These are phyloP conservation scores for Pandion haliaetus DNA, from an alignment of 2,113 vertebrate genomes.

Conservation along the genomic window DNA sequence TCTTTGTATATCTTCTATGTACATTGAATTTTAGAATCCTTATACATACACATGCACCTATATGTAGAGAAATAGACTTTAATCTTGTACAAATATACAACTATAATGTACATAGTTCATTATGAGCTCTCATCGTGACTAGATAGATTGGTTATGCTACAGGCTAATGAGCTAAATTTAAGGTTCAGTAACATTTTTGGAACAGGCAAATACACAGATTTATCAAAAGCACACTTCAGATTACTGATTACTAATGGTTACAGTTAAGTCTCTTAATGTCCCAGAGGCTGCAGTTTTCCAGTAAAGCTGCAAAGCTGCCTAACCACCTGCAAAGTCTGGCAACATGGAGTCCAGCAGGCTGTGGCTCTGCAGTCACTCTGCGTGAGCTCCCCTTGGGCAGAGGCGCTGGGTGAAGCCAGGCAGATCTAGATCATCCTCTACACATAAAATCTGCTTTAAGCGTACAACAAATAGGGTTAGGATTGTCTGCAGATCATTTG, in stretches of 20 bases:
- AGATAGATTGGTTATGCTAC: background rate
- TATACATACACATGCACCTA: no score
- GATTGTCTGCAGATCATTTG: background rate
- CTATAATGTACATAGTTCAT: background rate
- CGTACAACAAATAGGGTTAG: rapidly evolving
- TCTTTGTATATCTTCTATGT: background rate
- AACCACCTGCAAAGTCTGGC: background rate
- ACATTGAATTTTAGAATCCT: background rate
- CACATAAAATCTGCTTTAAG: background rate
- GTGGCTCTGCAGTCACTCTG: background rate
- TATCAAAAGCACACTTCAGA: background rate
- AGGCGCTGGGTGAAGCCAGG: background rate
- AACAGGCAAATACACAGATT: background rate
- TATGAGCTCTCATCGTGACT: background rate
- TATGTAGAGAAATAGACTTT: background rate
- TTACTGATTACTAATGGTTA: background rate
- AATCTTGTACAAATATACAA: background rate
- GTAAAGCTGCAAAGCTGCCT: background rate
- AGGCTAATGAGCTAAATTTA: background rate
- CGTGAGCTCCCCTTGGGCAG: background rate
- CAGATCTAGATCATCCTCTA: background rate
- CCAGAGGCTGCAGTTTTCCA: background rate
- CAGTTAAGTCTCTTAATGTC: background rate
- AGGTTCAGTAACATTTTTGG: background rate
- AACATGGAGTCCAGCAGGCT: background rate